Base-by-base conservation (phyloP, 2,113 vertebrate genomes). In the Ancistrus triradiatus region DNA sequence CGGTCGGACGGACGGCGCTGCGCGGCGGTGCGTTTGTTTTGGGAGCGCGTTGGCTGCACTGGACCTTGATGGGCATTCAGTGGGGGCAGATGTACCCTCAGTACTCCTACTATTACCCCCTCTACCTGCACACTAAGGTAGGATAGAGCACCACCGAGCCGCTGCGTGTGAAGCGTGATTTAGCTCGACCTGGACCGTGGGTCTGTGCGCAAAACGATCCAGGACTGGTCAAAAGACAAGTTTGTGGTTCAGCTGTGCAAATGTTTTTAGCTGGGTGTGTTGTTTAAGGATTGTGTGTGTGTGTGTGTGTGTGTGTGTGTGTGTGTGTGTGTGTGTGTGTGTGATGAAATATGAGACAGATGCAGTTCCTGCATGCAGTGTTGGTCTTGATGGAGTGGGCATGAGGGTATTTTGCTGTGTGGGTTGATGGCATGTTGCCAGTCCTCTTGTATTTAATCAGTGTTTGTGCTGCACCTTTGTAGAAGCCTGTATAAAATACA, bases 81-180 rank as follows among this genome's bases (percentile, higher is more conserved):
- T 91, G 89, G 90, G 90, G 88, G 84, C 88, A 91, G 84, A 91
- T 91, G 87, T 89, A 92, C 89, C 91, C 90, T 82, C 91, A 92
- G 80, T 92, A 89, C 84, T 89, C 89, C 79, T 92, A 91, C 83
- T 91, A 90, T 84, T 92, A 89, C 80, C 89, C 90, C 73, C 87
- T 90, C 75, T 88, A 90, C 88, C 86, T 89, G 67, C 87, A 91
- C 78, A 85, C 83, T 21, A 88, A 90, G 85, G 88, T 59, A 59
- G 38, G 57, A 59, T 33, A 21, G 42, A 33, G n/a, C n/a, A n/a
- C n/a, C n/a, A n/a, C n/a, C n/a, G n/a, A n/a, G n/a, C n/a, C n/a
- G n/a, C n/a, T n/a, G n/a, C n/a, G n/a, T n/a, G n/a, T n/a, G n/a
- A n/a, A n/a, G n/a, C n/a, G n/a, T n/a, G n/a, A n/a, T n/a, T n/a